phyloP scores from a whole-genome alignment of 2,888 invertebrate species.

The Hartigia nigra region DNA sequence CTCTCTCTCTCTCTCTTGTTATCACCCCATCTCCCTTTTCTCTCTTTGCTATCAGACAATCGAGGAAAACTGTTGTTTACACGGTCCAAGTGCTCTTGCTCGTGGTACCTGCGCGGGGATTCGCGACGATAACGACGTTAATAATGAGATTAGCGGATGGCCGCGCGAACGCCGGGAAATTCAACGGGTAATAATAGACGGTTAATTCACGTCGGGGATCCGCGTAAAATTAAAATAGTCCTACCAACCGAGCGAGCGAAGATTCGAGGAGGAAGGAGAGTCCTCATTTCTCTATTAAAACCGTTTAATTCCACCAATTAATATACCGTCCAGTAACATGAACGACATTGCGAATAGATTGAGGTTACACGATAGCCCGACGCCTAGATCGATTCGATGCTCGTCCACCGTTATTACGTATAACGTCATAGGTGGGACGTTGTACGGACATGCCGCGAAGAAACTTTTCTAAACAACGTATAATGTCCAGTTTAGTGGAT shows the following conservation, averaged over 20 bases:
- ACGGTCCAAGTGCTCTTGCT: background rate
- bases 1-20: slow-evolving; percentile 18
- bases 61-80: slow-evolving; percentile 2
- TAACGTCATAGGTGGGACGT: background rate
- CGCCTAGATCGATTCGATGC: slow-evolving; percentile 50
- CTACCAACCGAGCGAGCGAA: background rate
- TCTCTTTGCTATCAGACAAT: slow-evolving; percentile 20
- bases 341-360: slow-evolving; percentile 36
- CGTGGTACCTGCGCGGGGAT: background rate
- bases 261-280: background rate
- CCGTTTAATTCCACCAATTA: slow-evolving; percentile 52
- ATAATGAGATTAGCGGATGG: slow-evolving; percentile 9
- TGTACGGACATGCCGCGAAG: background rate
- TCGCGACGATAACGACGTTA: background rate
- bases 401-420: slow-evolving; percentile 18
- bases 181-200: slow-evolving; percentile 36
- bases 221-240: background rate
- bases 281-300: slow-evolving; percentile 39
- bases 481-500: background rate
- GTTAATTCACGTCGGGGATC: slow-evolving; percentile 21
- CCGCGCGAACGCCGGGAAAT: slow-evolving; percentile 43
- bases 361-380: slow-evolving; percentile 32
- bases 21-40: slow-evolving; percentile 25
- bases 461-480: background rate
- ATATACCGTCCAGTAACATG: slow-evolving; percentile 51